Base-by-base conservation (phyloP, 2,888 invertebrate species). In the Synergus laeviventris region DNA sequence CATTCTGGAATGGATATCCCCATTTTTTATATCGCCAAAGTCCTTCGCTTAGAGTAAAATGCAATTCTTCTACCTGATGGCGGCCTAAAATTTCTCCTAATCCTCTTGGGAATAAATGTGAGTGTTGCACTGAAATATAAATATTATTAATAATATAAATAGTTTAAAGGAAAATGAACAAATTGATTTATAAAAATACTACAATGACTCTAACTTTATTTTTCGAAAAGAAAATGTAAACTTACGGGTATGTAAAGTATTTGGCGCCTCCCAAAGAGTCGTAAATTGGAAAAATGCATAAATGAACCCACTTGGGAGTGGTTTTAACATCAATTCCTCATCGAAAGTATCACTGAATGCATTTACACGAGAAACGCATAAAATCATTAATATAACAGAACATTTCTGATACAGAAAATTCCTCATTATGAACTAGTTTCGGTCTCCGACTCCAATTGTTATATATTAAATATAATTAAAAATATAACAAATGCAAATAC, bases 281-380 rank as follows among this genome's bases (percentile, higher is more conserved):
- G 96, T 94, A 91, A 98, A 99, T 91, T 98, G 97, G 91, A 98
- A 98, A 90, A 96, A 96, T 14, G 96, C 94, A 89, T 97, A 97
- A 38, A 98, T 93, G 92, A 97, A 96, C 79, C 96, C 96, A 86
- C 94, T 95, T 60, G 94, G 93, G 77, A 98, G 91, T 0, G 97
- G 97, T 90, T 97, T 97, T 45, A 99, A 93, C 84, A 96, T 94
- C 74, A 98, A 92, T 92, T 98, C 98, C 92, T 99, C 99, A 80
- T 94, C 93, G 89, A 97, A 98, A 79, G 92, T 93, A 91, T 98
- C 98, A 85, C 89, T 89, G 78, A 90, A 84, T 59, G 82, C 77
- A 49, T n/a, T 70, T 70, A 16, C n/a, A 49, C 31, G 16, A 70
- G n/a, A 49, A 31, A 49, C 36, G 24, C 24, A 45, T 42, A 70